Evolutionary conservation across 2,888 invertebrate species (phyloP).

Genomic region (Macropis europaea): DNA sequence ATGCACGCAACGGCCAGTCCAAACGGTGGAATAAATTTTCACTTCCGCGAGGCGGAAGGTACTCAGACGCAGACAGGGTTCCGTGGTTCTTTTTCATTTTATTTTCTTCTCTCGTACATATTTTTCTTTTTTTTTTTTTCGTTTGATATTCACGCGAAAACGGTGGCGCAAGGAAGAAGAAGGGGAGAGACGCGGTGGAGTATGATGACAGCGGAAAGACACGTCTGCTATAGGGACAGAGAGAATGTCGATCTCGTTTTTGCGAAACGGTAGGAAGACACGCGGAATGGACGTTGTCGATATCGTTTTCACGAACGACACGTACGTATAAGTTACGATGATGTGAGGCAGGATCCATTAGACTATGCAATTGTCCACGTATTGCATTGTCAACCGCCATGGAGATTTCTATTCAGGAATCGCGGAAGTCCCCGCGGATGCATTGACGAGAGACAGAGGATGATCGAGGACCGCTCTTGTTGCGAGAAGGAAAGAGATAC

Average conservation of each 20-base stretch:
- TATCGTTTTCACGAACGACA: constrained; percentile 65
- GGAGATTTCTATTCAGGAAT: constrained; percentile 64
- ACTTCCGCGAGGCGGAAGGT: not conserved
- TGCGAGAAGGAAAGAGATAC: constrained; percentile 60
- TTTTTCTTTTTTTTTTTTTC: constrained; percentile 4
- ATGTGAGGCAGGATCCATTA: constrained; percentile 66
- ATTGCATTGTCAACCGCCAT: constrained; percentile 62
- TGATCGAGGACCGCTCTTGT: constrained; percentile 65
- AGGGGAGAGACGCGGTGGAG: constrained; percentile 55
- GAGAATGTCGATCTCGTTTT: constrained; percentile 62
- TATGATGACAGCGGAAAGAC: constrained; percentile 62
- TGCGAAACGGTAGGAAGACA: constrained; percentile 58
- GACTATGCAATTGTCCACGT: constrained; percentile 66
- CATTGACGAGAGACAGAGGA: constrained; percentile 64
- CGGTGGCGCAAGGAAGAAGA: constrained; percentile 49
- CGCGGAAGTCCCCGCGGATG: constrained; percentile 59
- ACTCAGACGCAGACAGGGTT: constrained; percentile 44
- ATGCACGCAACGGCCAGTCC: constrained; percentile 21
- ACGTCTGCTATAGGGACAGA: constrained; percentile 58
- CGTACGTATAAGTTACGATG: constrained; percentile 66
- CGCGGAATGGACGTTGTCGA: constrained; percentile 64
- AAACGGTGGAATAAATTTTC: constrained; percentile 38
- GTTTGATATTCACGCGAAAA: constrained; percentile 29
- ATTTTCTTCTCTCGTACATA: too few relatives aligned
- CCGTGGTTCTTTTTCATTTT: too few relatives aligned